phyloP scores from a whole-genome alignment of 23 tunicate genomes.

The Trididemnum clinides region DNA sequence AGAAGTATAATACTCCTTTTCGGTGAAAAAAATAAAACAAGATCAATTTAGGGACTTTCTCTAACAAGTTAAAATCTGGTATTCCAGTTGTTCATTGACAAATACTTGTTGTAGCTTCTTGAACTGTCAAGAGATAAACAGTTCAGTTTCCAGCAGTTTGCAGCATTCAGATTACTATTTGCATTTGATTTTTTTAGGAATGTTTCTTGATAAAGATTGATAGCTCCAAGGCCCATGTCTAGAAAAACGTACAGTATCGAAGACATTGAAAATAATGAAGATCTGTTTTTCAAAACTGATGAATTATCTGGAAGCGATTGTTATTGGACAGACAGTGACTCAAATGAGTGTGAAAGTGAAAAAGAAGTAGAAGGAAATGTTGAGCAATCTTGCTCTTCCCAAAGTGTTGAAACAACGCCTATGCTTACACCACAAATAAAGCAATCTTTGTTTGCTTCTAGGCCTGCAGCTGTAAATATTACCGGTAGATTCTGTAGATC shows the following conservation, averaged over 20 bases:
- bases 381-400: constrained; percentile 10
- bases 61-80: background rate
- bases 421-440: constrained; percentile 8
- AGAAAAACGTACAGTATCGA: constrained; percentile 22
- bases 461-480: constrained; percentile 36
- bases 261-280: constrained; percentile 29
- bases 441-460: constrained; percentile 18
- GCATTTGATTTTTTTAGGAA: constrained; percentile 32
- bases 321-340: constrained; percentile 32
- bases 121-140: background rate
- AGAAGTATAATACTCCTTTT: constrained; percentile 13
- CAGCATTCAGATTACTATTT: constrained; percentile 27
- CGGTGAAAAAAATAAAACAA: constrained; percentile 16
- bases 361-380: background rate
- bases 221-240: constrained; percentile 13
- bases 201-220: constrained; percentile 11
- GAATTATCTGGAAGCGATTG: constrained; percentile 33
- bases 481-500: constrained; percentile 3
- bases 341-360: constrained; percentile 29
- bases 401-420: constrained; percentile 16
- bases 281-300: constrained; percentile 33
- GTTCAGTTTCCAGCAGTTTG: constrained; percentile 16
- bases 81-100: constrained; percentile 20
- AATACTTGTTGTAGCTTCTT: constrained; percentile 24
- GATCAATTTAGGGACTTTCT: constrained; percentile 30